A percentile compares a stretch with the other conserved stretches of the same genome.
These are phyloP conservation scores for Numenius arquata DNA, from an alignment of 2,113 vertebrate genomes.

Conservation along the genomic window DNA sequence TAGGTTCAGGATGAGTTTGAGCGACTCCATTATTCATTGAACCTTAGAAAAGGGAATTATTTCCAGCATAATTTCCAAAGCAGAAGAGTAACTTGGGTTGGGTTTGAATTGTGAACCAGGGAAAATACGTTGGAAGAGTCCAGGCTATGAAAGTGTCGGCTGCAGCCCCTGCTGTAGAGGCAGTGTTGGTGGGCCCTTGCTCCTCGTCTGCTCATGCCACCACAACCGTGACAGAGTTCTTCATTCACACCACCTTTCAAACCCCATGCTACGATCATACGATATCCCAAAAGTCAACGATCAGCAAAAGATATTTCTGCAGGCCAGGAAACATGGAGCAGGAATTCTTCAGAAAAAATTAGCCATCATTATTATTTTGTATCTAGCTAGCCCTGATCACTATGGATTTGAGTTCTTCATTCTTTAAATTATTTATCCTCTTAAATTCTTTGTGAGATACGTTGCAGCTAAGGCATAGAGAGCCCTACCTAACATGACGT, in stretches of 20 bases:
- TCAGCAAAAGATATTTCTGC: neutral
- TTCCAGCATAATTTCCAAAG: neutral
- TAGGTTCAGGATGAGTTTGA: neutral
- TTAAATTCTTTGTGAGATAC: neutral
- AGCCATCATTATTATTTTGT: neutral
- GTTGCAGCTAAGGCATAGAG: neutral
- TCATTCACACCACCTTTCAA: neutral
- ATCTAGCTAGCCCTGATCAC: neutral
- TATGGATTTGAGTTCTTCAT: neutral
- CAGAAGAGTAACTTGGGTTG: neutral
- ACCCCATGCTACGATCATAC: neutral
- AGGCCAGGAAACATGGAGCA: neutral
- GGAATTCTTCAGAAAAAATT: neutral
- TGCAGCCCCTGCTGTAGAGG: accelerated
- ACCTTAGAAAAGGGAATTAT: neutral
- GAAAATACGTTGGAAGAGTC: neutral
- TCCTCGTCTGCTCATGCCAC: neutral
- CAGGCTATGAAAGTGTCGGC: neutral
- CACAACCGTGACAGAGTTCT: neutral
- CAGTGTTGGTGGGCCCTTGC: neutral
- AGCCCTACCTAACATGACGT: neutral
- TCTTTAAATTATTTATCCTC: neutral
- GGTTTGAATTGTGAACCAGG: neutral
- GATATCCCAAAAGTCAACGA: neutral
- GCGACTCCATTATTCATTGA: neutral